Evolutionary conservation across 2,113 vertebrate species (phyloP), one percentile per base, ranked within the genome.

Genomic region (Fukomys damarensis): DNA sequence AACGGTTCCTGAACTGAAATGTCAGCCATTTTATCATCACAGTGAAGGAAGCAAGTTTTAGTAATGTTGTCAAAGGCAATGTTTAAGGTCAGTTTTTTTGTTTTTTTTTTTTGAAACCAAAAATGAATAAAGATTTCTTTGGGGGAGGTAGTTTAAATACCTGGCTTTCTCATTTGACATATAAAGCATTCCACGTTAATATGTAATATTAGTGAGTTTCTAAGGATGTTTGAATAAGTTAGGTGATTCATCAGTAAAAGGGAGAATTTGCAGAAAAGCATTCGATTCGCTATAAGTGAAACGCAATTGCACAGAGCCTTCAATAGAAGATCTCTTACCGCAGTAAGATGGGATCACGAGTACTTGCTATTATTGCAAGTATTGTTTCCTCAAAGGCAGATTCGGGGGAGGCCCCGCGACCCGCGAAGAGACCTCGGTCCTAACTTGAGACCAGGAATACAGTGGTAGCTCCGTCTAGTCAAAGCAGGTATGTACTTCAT

Each of bases 351-450:
- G 61, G 17, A 88, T 38, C 41, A 17, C 5, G 22, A 89, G 14
- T 61, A 38, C 59, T 35, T 35, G 68, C 49, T 41, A 26, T 22
- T 14, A 54, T 5, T 4, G 2, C 30, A 80, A 70, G 8, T 4
- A 68, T n/a, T n/a, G 8, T 4, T 56, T 46, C 38, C 30, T 58
- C 66, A n/a, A 61, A 5, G 38, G 38, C 68, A 92, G 19, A 43
- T 3, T 4, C 0, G 1, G 13, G 14, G 19, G 16, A 61, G 2
- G 22, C 2, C 17, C 22, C 41, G 17, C 2, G 4, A 22, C 14
- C 35, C 52, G 58, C 26, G 24, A 20, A n/a, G 10, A 43, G 20
- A 32, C 17, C 9, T 0, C 1, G 0, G 11, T 52, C 22, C 17
- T 49, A 49, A 59, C 28, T 43, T 19, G 4, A 49, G 16, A 58